Base-by-base conservation (phyloP, 2,888 invertebrate species). In the Yponomeuta cagnagella region DNA sequence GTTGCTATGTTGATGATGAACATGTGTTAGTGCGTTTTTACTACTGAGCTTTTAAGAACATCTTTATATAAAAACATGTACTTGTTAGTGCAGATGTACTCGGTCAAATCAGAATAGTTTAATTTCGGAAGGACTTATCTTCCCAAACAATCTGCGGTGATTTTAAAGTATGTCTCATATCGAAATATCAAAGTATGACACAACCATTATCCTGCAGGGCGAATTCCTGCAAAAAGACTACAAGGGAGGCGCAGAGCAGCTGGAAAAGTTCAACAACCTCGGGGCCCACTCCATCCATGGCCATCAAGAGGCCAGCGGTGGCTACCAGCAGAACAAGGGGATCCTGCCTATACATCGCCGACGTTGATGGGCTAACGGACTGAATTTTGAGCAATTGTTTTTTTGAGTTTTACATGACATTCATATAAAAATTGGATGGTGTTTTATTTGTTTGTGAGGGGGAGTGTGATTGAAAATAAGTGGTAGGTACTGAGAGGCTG, bases 241-340 rank as follows among this genome's bases (percentile, higher is more conserved):
- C 83, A 93, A 93, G 72, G 94, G 93, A 12, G 93, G 91, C 58
- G 93, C 93, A 2, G 93, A 93, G 75, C 88, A 91, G 65, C 87
- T 93, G 80, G 93, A 93, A 75, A 92, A 93, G 73, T 93, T 93
- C 81, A 94, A 94, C 78, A 94, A 94, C 73, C 85, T 93, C 37
- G 94, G 94, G 63, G 93, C 94, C 66, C 94, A 94, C 70, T 93
- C 94, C 0, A 82, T 94, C 63, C 89, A 94, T 73, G 94, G 94
- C 0, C 94, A 94, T 75, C 94, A 94, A 74, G 94, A 94, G 73
- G 93, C 93, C 58, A 93, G 87, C 73, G 93, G 93, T 4, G 93
- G 93, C 58, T 94, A 87, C 80, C 90, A 92, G 72, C 93, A 94
- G 76, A 93, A 92, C 78, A 93, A 94, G 77, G 93, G 92, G 8